A percentile compares a stretch with the other conserved stretches of the same genome.
These are phyloP conservation scores for Sinocyclocheilus anophthalmus DNA, from an alignment of 2,113 vertebrate genomes.

Conservation along the genomic window DNA sequence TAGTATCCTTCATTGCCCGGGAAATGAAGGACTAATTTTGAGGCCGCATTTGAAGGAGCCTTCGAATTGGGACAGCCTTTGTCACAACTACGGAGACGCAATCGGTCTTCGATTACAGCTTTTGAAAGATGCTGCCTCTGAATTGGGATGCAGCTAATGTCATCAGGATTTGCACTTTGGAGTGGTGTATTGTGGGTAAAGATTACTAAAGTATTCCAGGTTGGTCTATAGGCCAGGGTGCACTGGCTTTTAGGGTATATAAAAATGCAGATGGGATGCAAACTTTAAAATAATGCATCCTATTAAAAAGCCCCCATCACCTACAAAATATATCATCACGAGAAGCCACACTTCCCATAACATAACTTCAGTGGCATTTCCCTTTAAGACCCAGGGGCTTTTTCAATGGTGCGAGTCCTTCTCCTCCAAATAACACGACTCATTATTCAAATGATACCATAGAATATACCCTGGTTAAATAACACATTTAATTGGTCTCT, in stretches of 20 bases:
- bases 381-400: constrained; percentile 9
- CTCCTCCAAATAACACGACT: constrained; percentile 16
- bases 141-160: background rate
- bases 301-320: too few relatives aligned
- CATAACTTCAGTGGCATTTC: background rate
- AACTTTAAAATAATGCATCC: constrained; percentile 22
- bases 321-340: background rate
- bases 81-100: too few relatives aligned
- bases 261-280: constrained; percentile 6
- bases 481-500: constrained; percentile 40
- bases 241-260: background rate
- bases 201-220: background rate
- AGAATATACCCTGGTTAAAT: constrained; percentile 18
- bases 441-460: constrained; percentile 16
- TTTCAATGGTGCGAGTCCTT: background rate
- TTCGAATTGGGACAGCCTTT: too few relatives aligned
- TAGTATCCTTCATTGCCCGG: too few relatives aligned
- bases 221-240: background rate
- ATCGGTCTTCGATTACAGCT: too few relatives aligned
- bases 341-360: background rate
- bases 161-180: background rate
- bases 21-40: too few relatives aligned
- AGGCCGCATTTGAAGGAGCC: too few relatives aligned
- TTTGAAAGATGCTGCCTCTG: background rate
- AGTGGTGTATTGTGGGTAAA: background rate